Base-by-base conservation (phyloP, 1,140 invertebrate species). In the Anoplophora glabripennis region DNA sequence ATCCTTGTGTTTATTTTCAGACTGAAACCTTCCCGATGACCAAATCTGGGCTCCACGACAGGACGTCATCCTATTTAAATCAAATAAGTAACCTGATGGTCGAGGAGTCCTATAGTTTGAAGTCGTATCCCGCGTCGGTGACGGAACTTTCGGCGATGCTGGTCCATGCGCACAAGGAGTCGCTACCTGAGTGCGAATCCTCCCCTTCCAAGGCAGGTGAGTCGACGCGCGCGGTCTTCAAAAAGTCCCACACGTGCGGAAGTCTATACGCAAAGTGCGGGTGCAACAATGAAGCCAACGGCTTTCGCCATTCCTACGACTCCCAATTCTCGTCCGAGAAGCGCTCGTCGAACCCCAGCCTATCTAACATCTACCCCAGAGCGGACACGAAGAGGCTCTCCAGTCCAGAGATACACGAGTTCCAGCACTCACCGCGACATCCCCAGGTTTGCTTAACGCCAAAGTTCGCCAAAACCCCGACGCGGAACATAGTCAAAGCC, bases 261-360 rank as follows among this genome's bases (percentile, higher is more conserved):
- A 76, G 74, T 68, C 62, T 75, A 35, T 76, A 68, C 59, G 72
- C 71, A 14, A 72, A 74, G 61, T 76, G 72, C 59, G 63, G 66
- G 44, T 74, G 72, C 52, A 59, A 63, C 57, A 56, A 70, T 60
- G 63, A 68, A 18, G 46, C 47, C 15, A 51, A 59, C 44, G 55
- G 56, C 35, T 28, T 28, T 28, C 21, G 3, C 21, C 5, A 18
- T 11, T 11, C 12, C 10, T 12, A 48, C 15, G 15, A 35, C 12
- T 36, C 18, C 9, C 12, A 53, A 59, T 15, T 28, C 21, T 28
- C 21, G 3, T 28, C 21, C 21, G 21, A 28, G 21, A 28, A 28
- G 21, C 15, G 57, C 10, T 59, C 57, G 28, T 60, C 62, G 9
- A 65, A 55, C 47, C 60, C 66, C 14, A 41, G 35, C 14, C 54